phyloP scores from a whole-genome alignment of 2,113 vertebrate species.

The Numenius arquata region DNA sequence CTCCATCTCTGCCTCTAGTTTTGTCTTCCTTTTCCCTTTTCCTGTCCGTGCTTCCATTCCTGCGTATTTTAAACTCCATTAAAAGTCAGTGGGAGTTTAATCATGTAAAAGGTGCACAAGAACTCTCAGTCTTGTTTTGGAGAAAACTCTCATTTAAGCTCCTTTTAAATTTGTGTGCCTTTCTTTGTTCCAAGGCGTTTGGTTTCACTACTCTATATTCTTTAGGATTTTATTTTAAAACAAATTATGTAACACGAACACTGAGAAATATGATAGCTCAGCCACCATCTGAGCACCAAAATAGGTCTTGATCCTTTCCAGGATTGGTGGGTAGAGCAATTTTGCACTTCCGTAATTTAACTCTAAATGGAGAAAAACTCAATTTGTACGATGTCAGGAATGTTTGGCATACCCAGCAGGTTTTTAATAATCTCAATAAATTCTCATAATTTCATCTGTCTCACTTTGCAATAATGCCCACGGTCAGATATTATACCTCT shows the following conservation, averaged over 20 bases:
- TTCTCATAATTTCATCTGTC: not conserved
- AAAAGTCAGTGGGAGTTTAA: not conserved
- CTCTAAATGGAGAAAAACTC: not conserved
- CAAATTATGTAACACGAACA: not conserved
- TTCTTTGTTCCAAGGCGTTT: not conserved
- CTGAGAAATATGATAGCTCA: not conserved
- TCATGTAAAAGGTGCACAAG: not conserved
- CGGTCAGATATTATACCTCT: not conserved
- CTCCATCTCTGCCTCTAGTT: not conserved
- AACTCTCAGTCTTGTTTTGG: not conserved
- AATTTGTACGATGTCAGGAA: not conserved
- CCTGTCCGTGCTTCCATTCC: not conserved
- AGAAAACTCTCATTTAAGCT: not conserved
- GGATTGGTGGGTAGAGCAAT: not conserved
- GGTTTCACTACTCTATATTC: not conserved
- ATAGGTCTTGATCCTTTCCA: not conserved
- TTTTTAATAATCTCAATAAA: not conserved
- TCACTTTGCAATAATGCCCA: not conserved
- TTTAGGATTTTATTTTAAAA: not conserved
- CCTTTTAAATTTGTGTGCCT: not conserved
- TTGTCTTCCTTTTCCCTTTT: not conserved
- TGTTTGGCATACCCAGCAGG: not conserved
- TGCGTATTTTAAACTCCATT: not conserved
- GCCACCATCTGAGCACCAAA: not conserved
- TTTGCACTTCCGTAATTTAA: not conserved